A percentile compares a stretch with the other conserved stretches of the same genome.
These are phyloP conservation scores for Leucoraja ocellata DNA, from an alignment of 2,797 vertebrate genomes.

Conservation along the genomic window DNA sequence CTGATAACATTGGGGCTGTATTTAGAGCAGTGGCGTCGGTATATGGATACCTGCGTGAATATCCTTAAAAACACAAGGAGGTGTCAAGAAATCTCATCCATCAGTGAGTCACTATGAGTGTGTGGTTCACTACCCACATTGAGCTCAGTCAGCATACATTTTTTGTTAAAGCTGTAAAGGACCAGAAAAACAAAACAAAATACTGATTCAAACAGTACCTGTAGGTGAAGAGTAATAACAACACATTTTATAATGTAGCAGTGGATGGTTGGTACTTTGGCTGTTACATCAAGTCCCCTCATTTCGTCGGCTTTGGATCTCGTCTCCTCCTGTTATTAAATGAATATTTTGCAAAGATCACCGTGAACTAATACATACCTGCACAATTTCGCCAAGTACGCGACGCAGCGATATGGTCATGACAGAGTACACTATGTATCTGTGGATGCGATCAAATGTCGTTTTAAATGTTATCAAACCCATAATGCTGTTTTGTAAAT, in stretches of 20 bases:
- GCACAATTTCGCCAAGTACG: neutral
- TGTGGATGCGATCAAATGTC: neutral
- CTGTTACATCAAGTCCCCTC: neutral
- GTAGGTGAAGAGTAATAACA: neutral
- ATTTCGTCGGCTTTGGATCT: neutral
- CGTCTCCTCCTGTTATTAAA: neutral
- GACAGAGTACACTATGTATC: neutral
- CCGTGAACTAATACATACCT: neutral
- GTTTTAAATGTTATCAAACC: neutral
- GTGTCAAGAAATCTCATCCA: slow-evolving; percentile 15
- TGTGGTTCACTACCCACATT: neutral
- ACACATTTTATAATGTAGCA: too few species aligned
- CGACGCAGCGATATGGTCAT: neutral
- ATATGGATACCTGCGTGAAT: neutral
- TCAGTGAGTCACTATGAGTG: slow-evolving; percentile 24
- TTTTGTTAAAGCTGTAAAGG: slow-evolving; percentile 5
- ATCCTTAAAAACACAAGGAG: slow-evolving; percentile 12
- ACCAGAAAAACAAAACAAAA: neutral
- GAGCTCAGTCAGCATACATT: slow-evolving; percentile 10
- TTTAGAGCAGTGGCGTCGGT: neutral
- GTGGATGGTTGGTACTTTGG: neutral
- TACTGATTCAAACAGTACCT: neutral
- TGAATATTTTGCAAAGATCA: neutral
- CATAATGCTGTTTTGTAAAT: neutral
- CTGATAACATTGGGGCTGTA: neutral